Evolutionary conservation across 2,113 vertebrate genomes (phyloP).

Genomic region (Dascyllus trimaculatus): DNA sequence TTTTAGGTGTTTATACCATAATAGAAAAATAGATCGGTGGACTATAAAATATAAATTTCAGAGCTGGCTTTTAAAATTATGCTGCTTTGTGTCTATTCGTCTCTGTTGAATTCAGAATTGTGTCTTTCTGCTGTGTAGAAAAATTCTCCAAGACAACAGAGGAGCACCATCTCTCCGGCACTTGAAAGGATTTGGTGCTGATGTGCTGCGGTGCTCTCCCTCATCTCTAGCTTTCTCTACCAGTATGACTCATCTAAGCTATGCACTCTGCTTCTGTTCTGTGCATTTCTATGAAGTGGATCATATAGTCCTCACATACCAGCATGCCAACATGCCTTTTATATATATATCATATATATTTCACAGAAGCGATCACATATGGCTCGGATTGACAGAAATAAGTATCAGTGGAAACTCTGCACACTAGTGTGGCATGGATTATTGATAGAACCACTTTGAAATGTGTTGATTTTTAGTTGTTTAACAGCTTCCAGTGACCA

Average conservation of each 20-base stretch:
- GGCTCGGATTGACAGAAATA: background rate
- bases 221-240: slow-evolving; percentile 19
- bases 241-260: slow-evolving; percentile 54
- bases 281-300: slow-evolving; percentile 26
- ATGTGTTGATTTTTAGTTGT: slow-evolving; percentile 43
- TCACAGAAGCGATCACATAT: background rate
- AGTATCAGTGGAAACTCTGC: background rate
- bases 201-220: slow-evolving; percentile 12
- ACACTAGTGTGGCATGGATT: background rate
- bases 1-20: background rate
- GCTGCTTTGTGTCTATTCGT: background rate
- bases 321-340: background rate
- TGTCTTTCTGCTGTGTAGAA: slow-evolving; percentile 2
- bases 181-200: slow-evolving; percentile 41
- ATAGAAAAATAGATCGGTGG: background rate
- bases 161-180: slow-evolving; percentile 12
- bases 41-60: background rate
- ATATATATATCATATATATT: background rate
- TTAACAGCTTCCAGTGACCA: slow-evolving; percentile 20
- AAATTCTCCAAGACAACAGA: background rate
- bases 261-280: slow-evolving; percentile 11
- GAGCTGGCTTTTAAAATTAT: no score
- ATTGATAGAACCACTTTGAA: slow-evolving; percentile 20
- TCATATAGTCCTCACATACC: slow-evolving; percentile 27
- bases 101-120: background rate